Evolutionary conservation across 1,140 invertebrate species (phyloP).

Genomic region (Aphelenchoides avenae): DNA sequence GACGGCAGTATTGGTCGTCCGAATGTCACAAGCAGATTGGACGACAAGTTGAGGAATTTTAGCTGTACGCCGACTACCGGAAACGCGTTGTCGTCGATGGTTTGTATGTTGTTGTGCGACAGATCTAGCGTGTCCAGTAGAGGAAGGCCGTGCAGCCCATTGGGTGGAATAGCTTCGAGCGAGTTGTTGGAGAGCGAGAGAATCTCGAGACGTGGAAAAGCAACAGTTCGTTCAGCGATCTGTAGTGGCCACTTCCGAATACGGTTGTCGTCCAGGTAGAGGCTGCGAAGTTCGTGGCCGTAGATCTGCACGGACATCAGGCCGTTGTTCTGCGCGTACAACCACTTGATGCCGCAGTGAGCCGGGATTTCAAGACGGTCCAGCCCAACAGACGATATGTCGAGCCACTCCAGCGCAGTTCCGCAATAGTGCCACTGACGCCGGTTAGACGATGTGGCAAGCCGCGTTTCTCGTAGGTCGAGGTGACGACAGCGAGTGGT

Average conservation of each 20-base stretch:
- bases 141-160: conserved; percentile 17
- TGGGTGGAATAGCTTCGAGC: conserved; percentile 8
- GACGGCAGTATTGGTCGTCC: conserved; percentile 19
- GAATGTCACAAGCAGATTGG: conserved; percentile 11
- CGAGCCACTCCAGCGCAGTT: conserved; percentile 36
- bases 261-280: conserved; percentile 25
- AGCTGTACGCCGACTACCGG: conserved; percentile 7
- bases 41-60: conserved; percentile 15
- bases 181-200: conserved; percentile 19
- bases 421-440: conserved; percentile 25
- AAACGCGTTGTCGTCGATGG: conserved; percentile 6
- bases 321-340: conserved; percentile 31
- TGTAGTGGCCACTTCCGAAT: conserved; percentile 23
- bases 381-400: conserved; percentile 27
- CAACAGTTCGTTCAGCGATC: background rate
- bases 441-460: background rate
- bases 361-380: conserved; percentile 3
- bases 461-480: conserved; percentile 16
- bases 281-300: background rate
- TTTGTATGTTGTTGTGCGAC: conserved; percentile 20
- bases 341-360: conserved; percentile 23
- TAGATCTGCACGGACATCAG: conserved; percentile 8
- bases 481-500: conserved; percentile 17
- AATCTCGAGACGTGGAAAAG: conserved; percentile 6
- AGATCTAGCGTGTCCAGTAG: conserved; percentile 30